Evolutionary conservation across 2,888 invertebrate genomes (phyloP), one percentile per base, ranked within the genome.

Genomic region (Mechanitis mazaeus): DNA sequence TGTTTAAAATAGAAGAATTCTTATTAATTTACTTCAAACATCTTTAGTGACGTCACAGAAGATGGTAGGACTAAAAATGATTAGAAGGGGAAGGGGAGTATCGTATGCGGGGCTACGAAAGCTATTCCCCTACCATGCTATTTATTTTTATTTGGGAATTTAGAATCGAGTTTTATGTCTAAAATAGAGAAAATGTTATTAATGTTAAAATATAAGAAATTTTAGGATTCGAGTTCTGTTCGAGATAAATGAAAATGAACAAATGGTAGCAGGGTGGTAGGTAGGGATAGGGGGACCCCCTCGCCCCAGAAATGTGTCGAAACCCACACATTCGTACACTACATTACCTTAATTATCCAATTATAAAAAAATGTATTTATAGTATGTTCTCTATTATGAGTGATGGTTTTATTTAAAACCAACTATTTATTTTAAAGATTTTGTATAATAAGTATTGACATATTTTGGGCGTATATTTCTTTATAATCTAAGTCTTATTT

Each of bases 291-390:
- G 72, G 73, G 71, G 59, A 45, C 31, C 68, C 72, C 75, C 72
- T 64, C 68, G 75, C 61, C 75, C 72, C 79, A 80, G 80, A 82
- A 83, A 85, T 81, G 84, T 82, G 81, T 80, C 78, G 79, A 79
- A 78, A 82, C 81, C 77, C 80, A 83, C 84, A 82, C 85, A 76
- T 76, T 75, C 78, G 70, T 78, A 76, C 71, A 77, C 80, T 83
- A 85, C 87, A 87, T 89, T 87, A 87, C 81, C 79, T 81, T 88
- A 88, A 89, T 87, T 86, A 88, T 85, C 81, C 82, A 84, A 87
- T 86, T 87, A 87, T 50, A 75, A 81, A 75, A 20, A 77, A 77
- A 75, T 74, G 79, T 69, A 60, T 70, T 65, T 65, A 66, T 61
- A 67, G 35, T 59, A 46, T 55, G 56, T 56, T 58, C 31, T 59